Evolutionary conservation across 2,797 vertebrate species (phyloP).

Genomic region (Manis javanica): DNA sequence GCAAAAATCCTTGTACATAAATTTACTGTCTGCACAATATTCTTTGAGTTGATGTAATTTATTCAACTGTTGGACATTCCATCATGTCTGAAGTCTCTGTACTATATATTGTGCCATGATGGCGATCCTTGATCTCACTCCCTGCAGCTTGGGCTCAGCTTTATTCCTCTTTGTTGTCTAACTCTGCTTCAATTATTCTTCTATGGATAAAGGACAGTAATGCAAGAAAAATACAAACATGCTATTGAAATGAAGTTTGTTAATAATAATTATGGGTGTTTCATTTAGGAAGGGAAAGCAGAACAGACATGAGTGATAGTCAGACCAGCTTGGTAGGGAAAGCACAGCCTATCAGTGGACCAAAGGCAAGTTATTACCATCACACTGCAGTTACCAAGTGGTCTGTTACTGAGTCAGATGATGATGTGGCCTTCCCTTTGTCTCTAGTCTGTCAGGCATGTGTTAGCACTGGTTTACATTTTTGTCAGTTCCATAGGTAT

Average conservation of each 20-base stretch:
- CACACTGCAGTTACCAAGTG: not conserved
- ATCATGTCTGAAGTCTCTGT: not conserved
- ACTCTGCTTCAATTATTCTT: not conserved
- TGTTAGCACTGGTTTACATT: not conserved
- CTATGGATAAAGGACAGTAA: not conserved
- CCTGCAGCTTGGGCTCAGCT: not conserved
- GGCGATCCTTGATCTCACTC: not conserved
- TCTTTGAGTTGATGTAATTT: not conserved
- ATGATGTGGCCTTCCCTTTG: not conserved
- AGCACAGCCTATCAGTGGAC: not conserved
- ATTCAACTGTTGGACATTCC: not conserved
- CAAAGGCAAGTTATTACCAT: not conserved
- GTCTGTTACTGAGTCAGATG: not conserved
- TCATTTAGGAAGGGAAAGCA: constrained; percentile 23
- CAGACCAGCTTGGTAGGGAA: not conserved
- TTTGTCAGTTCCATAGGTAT: not conserved
- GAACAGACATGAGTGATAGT: not conserved
- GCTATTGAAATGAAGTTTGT: not conserved
- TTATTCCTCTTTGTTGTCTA: not conserved
- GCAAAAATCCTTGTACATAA: not conserved
- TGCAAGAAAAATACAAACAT: not conserved
- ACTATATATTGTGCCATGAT: not conserved
- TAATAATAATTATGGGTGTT: not conserved
- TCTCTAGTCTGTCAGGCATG: not conserved
- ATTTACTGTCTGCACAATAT: not conserved